Base-by-base conservation (phyloP, 2,113 vertebrate genomes). In the Rhegmatorhina hoffmannsi region DNA sequence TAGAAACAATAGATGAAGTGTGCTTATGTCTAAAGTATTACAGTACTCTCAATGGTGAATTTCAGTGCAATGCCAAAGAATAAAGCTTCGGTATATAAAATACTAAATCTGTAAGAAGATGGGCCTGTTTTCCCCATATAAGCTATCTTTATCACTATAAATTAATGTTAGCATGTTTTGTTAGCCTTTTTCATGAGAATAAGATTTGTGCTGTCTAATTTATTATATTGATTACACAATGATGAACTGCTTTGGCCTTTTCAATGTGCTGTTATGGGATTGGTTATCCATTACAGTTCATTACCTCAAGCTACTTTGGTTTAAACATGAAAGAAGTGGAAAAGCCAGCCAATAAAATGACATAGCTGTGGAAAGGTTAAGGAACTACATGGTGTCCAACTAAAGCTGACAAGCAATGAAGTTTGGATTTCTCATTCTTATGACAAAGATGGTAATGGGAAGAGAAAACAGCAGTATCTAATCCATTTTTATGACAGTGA, bases 221-320 rank as follows among this genome's bases (percentile, higher is more conserved):
- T 92, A 90, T 91, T 91, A 5, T 90, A 90, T 86, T 90, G 90
- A 94, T 96, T 94, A 70, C 58, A 80, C 47, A 90, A 68, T 90
- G 79, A 95, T 93, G 82, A 93, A 96, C 68, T 94, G 34, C 56
- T 93, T 88, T 92, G 94, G 68, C 79, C 93, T 96, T 97, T 95
- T 92, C 90, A 81, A 15, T 77, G 78, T 56, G 67, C 52, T 77
- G 56, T 67, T 96, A 50, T 59, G 49, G 79, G 72, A 96, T 89
- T 94, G 87, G 94, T 78, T 95, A 68, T 88, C 85, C 44, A 84
- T 93, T 96, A 59, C 52, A 86, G 34, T 80, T 92, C 79, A 86
- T 94, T 92, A 86, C 64, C 74, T 64, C 15, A 23, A 83, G 52
- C 60, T 90, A 58, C 50, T 77, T 83, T 67, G 47, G 43, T 96